Evolutionary conservation across 2,888 invertebrate species (phyloP), one percentile per base, ranked within the genome.

Genomic region (Andrena bicolor): DNA sequence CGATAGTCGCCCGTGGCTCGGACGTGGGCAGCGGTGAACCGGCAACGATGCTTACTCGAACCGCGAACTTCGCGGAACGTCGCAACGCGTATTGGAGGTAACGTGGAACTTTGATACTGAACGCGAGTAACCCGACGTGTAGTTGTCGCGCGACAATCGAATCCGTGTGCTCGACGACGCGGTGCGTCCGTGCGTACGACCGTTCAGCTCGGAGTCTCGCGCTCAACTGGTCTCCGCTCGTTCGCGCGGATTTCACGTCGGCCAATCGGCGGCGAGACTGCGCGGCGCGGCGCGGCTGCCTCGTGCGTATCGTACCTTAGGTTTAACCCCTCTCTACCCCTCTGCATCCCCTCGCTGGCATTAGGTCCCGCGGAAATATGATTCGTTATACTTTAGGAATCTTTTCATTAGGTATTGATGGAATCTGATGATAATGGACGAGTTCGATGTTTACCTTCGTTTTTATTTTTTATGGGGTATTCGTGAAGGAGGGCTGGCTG

Each of bases 171-270:
- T 63, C 48, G 48, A 48, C 32, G 23, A 28, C 81, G 81, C 80
- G 85, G 76, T 85, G 80, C 83, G 75, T 69, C 81, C 76, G 79
- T 84, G 77, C 89, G 83, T 85, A 86, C 86, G 84, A 92, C 93
- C 92, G 91, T 88, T 84, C 92, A 81, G 88, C 86, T 92, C 93
- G 92, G 90, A 88, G 90, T 90, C 92, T 93, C 93, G 93, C 93
- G 93, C 92, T 93, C 93, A 93, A 93, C 93, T 93, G 92, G 92
- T 93, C 90, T 91, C 89, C 85, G 88, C 86, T 88, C 82, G 90
- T 92, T 92, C 90, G 90, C 92, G 91, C 92, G 92, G 91, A 89
- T 89, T 89, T 86, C 88, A 88, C 83, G 83, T 85, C 90, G 87
- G 78, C 92, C 91, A 91, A 92, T 91, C 86, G 88, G 87, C 68